Evolutionary conservation across 2,113 vertebrate genomes (phyloP).

Genomic region (Eretmochelys imbricata): DNA sequence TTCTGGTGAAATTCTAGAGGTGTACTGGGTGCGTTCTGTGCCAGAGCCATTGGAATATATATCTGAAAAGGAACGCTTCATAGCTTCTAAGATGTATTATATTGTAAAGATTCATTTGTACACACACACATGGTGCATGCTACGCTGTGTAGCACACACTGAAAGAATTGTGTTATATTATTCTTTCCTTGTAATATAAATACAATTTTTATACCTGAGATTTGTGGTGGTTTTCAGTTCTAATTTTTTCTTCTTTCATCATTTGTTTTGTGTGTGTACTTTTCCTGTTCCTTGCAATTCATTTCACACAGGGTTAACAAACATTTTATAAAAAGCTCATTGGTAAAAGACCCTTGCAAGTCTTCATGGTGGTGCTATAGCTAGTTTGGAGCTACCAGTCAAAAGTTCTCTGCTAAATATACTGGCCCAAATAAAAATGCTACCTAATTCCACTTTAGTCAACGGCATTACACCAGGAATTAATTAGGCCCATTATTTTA

Average conservation of each 20-base stretch:
- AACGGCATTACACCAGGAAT: not conserved
- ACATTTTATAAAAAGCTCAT: not conserved
- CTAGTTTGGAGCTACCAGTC: not conserved
- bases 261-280: not conserved
- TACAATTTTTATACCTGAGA: slow-evolving; percentile 88
- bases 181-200: slow-evolving; percentile 91
- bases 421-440: not conserved
- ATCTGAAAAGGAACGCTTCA: slow-evolving; percentile 75
- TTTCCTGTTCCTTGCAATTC: not conserved
- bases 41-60: slow-evolving; percentile 84
- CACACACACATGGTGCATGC: slow-evolving; percentile 78
- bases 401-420: slow-evolving; percentile 6
- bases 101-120: slow-evolving; percentile 74
- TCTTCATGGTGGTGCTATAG: not conserved
- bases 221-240: slow-evolving; percentile 40
- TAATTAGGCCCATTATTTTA: not conserved
- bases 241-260: not conserved
- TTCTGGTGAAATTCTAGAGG: not conserved
- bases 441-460: not conserved
- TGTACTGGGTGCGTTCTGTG: slow-evolving; percentile 81
- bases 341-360: not conserved
- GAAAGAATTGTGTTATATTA: slow-evolving; percentile 82
- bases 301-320: not conserved
- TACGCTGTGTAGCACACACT: slow-evolving; percentile 74
- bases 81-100: slow-evolving; percentile 79